A percentile compares a stretch with the other conserved stretches of the same genome.
Evolutionary conservation across 2,113 vertebrate species (phyloP).

Genomic region (Archocentrus centrarchus): DNA sequence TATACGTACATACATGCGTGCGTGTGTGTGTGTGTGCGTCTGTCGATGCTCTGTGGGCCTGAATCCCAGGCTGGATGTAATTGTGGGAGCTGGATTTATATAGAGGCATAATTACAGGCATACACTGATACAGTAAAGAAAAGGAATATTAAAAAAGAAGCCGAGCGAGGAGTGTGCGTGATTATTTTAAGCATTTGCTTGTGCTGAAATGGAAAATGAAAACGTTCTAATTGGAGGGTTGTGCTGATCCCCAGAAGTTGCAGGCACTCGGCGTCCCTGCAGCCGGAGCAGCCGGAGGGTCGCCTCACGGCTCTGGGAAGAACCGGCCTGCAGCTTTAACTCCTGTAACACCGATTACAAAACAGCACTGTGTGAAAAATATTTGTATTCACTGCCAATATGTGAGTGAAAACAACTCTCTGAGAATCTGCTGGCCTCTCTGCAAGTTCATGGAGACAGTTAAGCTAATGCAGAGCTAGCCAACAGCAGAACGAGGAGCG

Average conservation of each 20-base stretch:
- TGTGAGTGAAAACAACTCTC: not conserved
- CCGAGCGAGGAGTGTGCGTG: conserved; percentile 24
- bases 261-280: not conserved
- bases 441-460: conserved; percentile 12
- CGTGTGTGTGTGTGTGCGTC: not conserved
- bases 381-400: not conserved
- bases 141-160: conserved; percentile 46
- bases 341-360: not conserved
- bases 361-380: not conserved
- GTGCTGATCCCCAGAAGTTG: conserved; percentile 47
- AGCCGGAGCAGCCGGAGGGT: not conserved
- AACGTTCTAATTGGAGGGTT: conserved; percentile 72
- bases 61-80: conserved; percentile 67
- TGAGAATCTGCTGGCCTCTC: conserved; percentile 5
- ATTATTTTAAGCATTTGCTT: conserved; percentile 71
- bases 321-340: not conserved
- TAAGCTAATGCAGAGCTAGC: conserved; percentile 7
- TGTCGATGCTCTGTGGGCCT: conserved; percentile 29
- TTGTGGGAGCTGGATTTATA: conserved; percentile 79
- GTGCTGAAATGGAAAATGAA: conserved; percentile 65
- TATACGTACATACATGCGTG: not conserved
- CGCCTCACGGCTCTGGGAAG: not conserved
- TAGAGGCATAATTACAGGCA: conserved; percentile 76
- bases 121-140: conserved; percentile 60
- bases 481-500: not conserved